Evolutionary conservation across 2,888 invertebrate species (phyloP).

Genomic region (Habroteleia sp.): DNA sequence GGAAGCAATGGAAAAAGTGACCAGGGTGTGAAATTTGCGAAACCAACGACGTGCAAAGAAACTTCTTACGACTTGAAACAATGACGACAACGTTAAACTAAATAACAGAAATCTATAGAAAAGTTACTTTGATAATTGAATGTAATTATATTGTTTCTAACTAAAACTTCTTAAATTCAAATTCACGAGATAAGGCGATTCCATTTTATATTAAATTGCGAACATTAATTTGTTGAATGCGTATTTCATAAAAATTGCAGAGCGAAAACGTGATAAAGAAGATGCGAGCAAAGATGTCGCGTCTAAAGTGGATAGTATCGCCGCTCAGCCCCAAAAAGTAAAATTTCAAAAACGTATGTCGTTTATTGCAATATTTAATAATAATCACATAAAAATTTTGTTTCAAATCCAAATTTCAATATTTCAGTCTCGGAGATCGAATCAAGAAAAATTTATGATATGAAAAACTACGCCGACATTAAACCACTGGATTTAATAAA

Average conservation of each 20-base stretch:
- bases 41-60: constrained; percentile 34
- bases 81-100: too few relatives aligned
- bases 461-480: constrained; percentile 73
- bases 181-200: constrained; percentile 10
- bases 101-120: too few relatives aligned
- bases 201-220: constrained; percentile 18
- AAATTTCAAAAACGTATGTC: too few relatives aligned
- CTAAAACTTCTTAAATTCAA: background rate
- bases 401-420: too few relatives aligned
- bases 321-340: too few relatives aligned
- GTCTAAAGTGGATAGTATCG: too few relatives aligned
- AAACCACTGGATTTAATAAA: constrained; percentile 40
- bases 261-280: too few relatives aligned
- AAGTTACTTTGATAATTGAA: background rate
- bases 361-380: too few relatives aligned
- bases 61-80: constrained; percentile 20
- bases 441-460: constrained; percentile 68
- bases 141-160: background rate
- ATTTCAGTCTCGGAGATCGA: constrained; percentile 62
- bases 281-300: too few relatives aligned
- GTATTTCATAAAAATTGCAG: too few relatives aligned
- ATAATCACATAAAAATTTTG: background rate
- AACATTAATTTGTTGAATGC: background rate
- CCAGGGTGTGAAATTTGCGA: constrained; percentile 70
- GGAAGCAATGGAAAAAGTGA: constrained; percentile 47